Conservation (phyloP, 1,140 invertebrate species). For the Sarcophaga peregrina region DNA sequence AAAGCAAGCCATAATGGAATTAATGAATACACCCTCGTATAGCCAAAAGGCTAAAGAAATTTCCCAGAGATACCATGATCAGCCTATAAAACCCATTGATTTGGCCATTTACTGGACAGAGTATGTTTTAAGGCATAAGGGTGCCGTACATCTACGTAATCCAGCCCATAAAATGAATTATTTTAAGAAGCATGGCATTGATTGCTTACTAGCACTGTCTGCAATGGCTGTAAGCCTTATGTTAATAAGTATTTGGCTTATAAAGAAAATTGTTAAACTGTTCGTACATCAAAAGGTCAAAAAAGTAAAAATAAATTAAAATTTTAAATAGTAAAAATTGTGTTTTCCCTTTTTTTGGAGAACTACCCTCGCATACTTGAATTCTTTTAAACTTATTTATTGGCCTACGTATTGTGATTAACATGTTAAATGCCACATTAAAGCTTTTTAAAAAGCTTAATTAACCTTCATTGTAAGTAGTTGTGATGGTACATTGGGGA, state of each 20-base stretch:
- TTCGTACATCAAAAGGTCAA: not conserved
- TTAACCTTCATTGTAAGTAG: too few relatives aligned
- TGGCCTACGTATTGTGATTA: too few relatives aligned
- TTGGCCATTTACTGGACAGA: conserved; percentile 79
- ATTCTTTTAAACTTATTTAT: too few relatives aligned
- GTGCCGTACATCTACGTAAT: conserved; percentile 56
- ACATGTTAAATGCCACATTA: too few relatives aligned
- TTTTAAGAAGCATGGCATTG: conserved; percentile 69
- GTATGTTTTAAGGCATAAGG: conserved; percentile 71
- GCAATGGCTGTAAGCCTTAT: not conserved
- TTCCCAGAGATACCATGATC: conserved; percentile 68
- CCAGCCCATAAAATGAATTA: conserved; percentile 53
- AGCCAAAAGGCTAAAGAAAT: conserved; percentile 48
- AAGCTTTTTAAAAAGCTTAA: too few relatives aligned
- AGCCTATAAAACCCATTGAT: conserved; percentile 72
- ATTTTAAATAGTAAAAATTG: not conserved
- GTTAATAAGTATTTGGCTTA: not conserved
- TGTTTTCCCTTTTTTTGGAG: too few relatives aligned
- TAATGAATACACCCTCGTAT: conserved; percentile 51
- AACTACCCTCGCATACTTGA: too few relatives aligned
- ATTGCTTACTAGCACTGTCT: conserved; percentile 55
- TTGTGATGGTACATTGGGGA: too few relatives aligned
- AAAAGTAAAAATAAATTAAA: not conserved
- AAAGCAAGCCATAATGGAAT: conserved; percentile 11
- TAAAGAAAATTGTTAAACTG: not conserved